Conservation (phyloP, 2,113 vertebrate species). For the Atherinomorus stipes region DNA sequence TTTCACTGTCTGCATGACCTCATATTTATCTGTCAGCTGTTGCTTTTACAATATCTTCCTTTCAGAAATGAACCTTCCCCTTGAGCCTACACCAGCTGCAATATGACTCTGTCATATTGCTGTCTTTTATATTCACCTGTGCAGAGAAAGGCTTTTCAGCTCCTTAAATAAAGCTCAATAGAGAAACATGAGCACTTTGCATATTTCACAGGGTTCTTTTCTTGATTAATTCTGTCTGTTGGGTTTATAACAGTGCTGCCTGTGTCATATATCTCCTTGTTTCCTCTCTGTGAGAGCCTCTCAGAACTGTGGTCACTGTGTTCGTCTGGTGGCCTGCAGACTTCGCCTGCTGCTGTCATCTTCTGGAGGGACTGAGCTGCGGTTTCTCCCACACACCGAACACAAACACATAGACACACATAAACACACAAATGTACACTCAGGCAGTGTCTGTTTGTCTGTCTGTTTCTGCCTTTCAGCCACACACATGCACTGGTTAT, state of each 20-base stretch:
- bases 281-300: conserved; percentile 59
- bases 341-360: conserved; percentile 38
- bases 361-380: conserved; percentile 32
- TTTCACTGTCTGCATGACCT: too few relatives aligned
- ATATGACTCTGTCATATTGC: neutral
- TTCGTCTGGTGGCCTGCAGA: conserved; percentile 58
- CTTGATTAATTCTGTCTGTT: neutral
- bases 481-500: conserved; percentile 46
- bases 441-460: conserved; percentile 15
- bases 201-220: neutral
- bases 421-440: conserved; percentile 39
- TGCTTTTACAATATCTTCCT: neutral
- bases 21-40: neutral
- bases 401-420: conserved; percentile 53
- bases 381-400: conserved; percentile 66
- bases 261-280: conserved; percentile 32
- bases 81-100: neutral
- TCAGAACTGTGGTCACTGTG: conserved; percentile 60
- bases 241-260: neutral
- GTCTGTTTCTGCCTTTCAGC: conserved; percentile 43
- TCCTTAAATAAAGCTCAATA: conserved; percentile 9
- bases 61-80: neutral
- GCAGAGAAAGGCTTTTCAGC: conserved; percentile 7
- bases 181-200: neutral
- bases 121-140: neutral